Evolutionary conservation across 2,888 invertebrate species (phyloP).

Genomic region (Alloplasta piceator): DNA sequence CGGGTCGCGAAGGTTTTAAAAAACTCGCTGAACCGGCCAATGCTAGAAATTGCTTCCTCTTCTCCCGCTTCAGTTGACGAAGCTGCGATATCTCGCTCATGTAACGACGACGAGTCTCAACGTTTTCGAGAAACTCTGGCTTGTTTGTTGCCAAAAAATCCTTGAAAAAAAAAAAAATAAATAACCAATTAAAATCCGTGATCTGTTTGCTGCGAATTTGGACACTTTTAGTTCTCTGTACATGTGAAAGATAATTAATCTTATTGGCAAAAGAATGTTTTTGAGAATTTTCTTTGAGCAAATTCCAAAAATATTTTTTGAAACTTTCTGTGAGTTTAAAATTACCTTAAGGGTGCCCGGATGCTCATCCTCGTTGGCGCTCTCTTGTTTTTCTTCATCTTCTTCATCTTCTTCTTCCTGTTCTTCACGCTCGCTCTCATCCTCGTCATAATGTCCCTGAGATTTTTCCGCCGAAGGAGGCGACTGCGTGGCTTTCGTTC

Average conservation of each 20-base stretch:
- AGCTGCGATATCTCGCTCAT: slow-evolving; percentile 83
- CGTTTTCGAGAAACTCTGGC: slow-evolving; percentile 88
- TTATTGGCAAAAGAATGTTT: slow-evolving; percentile 72
- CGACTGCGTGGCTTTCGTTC: slow-evolving; percentile 39
- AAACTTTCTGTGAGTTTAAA: slow-evolving; percentile 66
- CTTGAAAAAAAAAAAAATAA: slow-evolving; percentile 82
- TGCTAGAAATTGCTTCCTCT: slow-evolving; percentile 83
- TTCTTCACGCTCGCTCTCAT: slow-evolving; percentile 17
- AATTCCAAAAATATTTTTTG: not conserved
- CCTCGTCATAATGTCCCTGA: slow-evolving; percentile 40
- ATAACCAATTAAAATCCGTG: slow-evolving; percentile 74
- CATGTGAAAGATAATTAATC: too few species aligned
- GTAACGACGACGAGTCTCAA: slow-evolving; percentile 85
- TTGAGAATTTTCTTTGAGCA: not conserved
- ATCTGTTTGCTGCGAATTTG: too few species aligned
- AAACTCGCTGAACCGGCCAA: slow-evolving; percentile 78
- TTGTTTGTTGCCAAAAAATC: slow-evolving; percentile 89
- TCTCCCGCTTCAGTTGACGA: slow-evolving; percentile 83
- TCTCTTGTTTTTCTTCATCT: slow-evolving; percentile 75
- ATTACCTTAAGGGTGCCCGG: slow-evolving; percentile 74
- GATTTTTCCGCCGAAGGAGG: slow-evolving; percentile 16
- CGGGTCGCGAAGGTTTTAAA: slow-evolving; percentile 71
- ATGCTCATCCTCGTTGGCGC: slow-evolving; percentile 60
- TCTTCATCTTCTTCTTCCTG: slow-evolving; percentile 66
- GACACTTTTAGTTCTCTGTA: too few species aligned